A percentile compares a stretch with the other conserved stretches of the same genome.
phyloP scores from a whole-genome alignment of 2,113 vertebrate genomes.

The Sprattus sprattus region DNA sequence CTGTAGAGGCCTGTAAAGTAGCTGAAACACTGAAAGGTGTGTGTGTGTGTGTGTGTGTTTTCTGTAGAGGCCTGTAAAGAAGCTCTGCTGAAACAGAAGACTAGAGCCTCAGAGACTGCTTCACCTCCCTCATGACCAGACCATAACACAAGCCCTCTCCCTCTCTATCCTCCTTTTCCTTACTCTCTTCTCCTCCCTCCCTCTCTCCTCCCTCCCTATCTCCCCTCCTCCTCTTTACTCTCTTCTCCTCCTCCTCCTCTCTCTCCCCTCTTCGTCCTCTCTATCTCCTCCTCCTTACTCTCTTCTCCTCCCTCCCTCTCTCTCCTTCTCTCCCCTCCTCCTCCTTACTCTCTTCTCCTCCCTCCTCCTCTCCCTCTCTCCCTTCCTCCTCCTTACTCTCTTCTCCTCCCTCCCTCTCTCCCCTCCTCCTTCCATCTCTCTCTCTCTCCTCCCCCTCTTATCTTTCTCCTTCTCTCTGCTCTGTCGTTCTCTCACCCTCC shows the following conservation, averaged over 20 bases:
- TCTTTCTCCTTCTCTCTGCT: background rate
- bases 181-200: too few relatives aligned
- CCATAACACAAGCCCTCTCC: background rate
- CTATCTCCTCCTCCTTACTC: too few relatives aligned
- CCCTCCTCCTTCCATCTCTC: background rate
- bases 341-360: too few relatives aligned
- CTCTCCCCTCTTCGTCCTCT: background rate
- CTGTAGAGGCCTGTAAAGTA: too few relatives aligned
- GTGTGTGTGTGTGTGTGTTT: slow-evolving; percentile 6
- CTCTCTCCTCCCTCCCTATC: background rate
- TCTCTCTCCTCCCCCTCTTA: background rate
- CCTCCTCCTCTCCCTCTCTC: background rate
- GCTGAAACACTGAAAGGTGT: background rate
- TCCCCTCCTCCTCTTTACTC: too few relatives aligned
- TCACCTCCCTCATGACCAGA: background rate
- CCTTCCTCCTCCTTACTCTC: too few relatives aligned
- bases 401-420: background rate
- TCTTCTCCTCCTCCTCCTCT: background rate
- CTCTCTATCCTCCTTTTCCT: too few relatives aligned
- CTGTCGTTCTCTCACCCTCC: background rate
- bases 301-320: background rate
- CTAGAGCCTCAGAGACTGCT: background rate
- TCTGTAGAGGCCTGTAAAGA: background rate
- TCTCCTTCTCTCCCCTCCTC: too few relatives aligned
- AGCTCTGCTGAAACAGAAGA: slow-evolving; percentile 1